phyloP scores from a whole-genome alignment of 1,140 invertebrate genomes.

The Drosophila leontia region DNA sequence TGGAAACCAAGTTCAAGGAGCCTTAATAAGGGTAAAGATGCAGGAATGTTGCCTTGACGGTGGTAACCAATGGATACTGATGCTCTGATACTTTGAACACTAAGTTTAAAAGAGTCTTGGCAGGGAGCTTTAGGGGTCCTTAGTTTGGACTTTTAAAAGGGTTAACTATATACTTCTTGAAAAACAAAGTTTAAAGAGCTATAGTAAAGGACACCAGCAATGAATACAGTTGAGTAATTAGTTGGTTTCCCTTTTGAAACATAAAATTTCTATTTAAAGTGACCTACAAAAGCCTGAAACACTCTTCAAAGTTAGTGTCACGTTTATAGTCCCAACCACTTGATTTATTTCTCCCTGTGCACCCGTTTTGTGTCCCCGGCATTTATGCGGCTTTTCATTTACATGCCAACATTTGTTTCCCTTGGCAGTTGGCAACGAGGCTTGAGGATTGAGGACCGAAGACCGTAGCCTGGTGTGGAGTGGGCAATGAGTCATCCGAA shows the following conservation, averaged over 20 bases:
- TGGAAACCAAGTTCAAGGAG: not conserved
- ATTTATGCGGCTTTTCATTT: slow-evolving; percentile 82
- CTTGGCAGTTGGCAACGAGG: slow-evolving; percentile 28
- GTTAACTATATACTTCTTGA: too few relatives aligned
- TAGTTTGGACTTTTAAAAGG: too few relatives aligned
- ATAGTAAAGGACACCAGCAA: too few relatives aligned
- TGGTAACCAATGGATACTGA: not conserved
- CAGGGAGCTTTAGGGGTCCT: too few relatives aligned
- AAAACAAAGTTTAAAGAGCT: too few relatives aligned
- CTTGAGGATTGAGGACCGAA: slow-evolving; percentile 14
- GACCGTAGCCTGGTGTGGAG: slow-evolving; percentile 9
- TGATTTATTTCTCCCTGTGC: slow-evolving; percentile 43
- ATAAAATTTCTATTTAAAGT: not conserved
- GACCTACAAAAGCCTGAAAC: not conserved
- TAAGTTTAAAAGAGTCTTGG: too few relatives aligned
- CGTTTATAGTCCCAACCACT: not conserved
- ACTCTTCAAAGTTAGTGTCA: not conserved
- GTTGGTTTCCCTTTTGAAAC: not conserved
- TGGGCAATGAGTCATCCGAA: slow-evolving; percentile 36
- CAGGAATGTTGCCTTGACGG: not conserved
- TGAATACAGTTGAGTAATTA: too few relatives aligned
- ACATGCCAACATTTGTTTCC: slow-evolving; percentile 75
- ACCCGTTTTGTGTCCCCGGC: slow-evolving; percentile 46
- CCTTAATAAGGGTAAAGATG: not conserved
- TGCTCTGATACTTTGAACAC: too few relatives aligned